These are phyloP conservation scores for Dolomedes plantarius DNA, from an alignment of 2,888 invertebrate genomes.

Conservation along the genomic window DNA sequence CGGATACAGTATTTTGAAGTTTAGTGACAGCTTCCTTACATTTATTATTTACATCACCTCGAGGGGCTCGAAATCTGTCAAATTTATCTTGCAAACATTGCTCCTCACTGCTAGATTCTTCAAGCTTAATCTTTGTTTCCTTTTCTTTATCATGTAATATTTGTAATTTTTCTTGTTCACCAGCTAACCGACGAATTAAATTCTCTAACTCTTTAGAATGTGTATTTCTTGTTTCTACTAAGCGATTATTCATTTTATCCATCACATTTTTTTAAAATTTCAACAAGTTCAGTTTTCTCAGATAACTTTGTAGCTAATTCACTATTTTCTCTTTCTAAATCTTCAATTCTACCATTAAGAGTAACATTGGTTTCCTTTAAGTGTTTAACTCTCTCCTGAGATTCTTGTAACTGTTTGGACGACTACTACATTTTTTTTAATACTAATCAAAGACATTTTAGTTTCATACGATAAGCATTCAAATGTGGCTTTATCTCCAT, in stretches of 20 bases:
- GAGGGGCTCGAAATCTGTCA: constrained; percentile 72
- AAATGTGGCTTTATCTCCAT: constrained; percentile 64
- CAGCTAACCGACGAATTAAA: constrained; percentile 75
- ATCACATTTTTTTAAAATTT: constrained; percentile 78
- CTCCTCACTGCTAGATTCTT: constrained; percentile 65
- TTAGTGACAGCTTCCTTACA: constrained; percentile 38
- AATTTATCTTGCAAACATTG: constrained; percentile 70
- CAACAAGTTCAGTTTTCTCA: constrained; percentile 74
- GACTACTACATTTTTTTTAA: constrained; percentile 53
- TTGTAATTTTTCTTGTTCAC: constrained; percentile 74
- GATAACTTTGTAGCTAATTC: constrained; percentile 14
- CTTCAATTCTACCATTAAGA: not conserved
- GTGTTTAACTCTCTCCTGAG: constrained; percentile 30
- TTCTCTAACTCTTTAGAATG: constrained; percentile 75
- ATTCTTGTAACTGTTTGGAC: constrained; percentile 56
- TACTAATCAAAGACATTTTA: constrained; percentile 41
- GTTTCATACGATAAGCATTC: constrained; percentile 57
- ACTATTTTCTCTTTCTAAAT: constrained; percentile 29
- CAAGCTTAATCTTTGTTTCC: constrained; percentile 73
- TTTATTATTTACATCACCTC: constrained; percentile 60
- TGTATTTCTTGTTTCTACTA: constrained; percentile 77
- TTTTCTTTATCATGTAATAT: constrained; percentile 75
- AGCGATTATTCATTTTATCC: constrained; percentile 78
- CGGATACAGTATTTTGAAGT: constrained; percentile 25
- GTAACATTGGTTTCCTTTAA: constrained; percentile 50